phyloP scores from a whole-genome alignment of 1,140 invertebrate genomes.

The Apis mellifera region DNA sequence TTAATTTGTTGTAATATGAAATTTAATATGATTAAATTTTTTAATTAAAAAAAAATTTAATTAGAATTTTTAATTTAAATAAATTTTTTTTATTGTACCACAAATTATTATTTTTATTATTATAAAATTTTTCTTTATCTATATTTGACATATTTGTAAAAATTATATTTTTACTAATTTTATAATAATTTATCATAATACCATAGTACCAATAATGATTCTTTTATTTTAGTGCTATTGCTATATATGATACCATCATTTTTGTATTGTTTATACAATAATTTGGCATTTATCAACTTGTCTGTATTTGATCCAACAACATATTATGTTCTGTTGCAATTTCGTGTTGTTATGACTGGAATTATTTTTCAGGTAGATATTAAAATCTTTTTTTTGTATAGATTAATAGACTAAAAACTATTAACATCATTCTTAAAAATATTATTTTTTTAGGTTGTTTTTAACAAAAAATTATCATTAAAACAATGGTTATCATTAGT shows the following conservation, averaged over 20 bases:
- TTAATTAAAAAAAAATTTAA: no score
- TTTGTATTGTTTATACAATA: conserved; percentile 97
- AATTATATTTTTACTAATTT: no score
- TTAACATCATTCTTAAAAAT: conserved; percentile 3
- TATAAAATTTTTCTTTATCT: no score
- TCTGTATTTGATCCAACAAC: conserved; percentile 96
- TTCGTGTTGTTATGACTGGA: conserved; percentile 95
- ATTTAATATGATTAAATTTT: no score
- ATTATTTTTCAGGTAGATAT: conserved; percentile 92
- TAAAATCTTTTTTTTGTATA: conserved; percentile 7
- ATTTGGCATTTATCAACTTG: conserved; percentile 95
- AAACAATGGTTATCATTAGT: conserved; percentile 95
- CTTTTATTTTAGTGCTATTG: conserved; percentile 84
- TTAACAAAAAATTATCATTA: conserved; percentile 90
- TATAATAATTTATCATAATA: no score
- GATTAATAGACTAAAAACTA: neutral
- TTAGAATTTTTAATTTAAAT: no score
- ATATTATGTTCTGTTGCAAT: conserved; percentile 95
- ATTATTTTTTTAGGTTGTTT: conserved; percentile 86
- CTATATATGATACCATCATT: conserved; percentile 95
- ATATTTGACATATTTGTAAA: no score
- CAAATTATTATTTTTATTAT: no score
- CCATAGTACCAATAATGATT: neutral
- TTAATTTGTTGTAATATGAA: no score
- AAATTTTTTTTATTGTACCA: no score